phyloP scores from a whole-genome alignment of 2,113 vertebrate species.

The Cebus imitator region DNA sequence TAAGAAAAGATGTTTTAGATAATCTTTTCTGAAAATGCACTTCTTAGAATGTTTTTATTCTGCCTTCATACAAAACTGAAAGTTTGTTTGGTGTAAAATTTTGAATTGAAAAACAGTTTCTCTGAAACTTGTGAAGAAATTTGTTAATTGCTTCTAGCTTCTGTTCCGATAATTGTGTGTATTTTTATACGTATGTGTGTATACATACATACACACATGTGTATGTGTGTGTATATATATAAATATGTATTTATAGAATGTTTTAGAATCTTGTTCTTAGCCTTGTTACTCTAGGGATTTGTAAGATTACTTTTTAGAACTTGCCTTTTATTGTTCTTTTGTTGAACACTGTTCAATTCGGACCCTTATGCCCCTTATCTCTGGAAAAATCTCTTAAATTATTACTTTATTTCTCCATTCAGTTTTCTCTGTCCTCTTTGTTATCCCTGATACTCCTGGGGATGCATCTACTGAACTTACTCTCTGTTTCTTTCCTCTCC shows the following conservation, averaged over 20 bases:
- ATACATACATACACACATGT: not conserved
- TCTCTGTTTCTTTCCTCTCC: not conserved
- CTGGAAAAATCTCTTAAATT: not conserved
- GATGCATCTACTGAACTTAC: not conserved
- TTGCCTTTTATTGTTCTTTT: constrained; percentile 13
- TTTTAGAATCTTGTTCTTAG: not conserved
- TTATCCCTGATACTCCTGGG: not conserved
- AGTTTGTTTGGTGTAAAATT: constrained; percentile 13
- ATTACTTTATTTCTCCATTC: not conserved
- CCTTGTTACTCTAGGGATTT: not conserved
- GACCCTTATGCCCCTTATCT: not conserved
- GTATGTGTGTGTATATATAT: not conserved
- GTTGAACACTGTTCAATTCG: not conserved
- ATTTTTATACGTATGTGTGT: not conserved
- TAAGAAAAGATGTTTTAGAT: constrained; percentile 6
- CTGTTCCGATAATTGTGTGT: not conserved
- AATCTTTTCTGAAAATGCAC: not conserved
- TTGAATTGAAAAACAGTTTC: not conserved
- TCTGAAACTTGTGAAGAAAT: constrained; percentile 16
- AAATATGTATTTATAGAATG: not conserved
- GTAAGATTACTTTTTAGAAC: not conserved
- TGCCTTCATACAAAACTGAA: not conserved
- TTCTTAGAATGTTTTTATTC: constrained; percentile 34
- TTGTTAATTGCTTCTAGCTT: not conserved
- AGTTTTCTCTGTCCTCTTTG: not conserved